Base-by-base conservation (phyloP, 2,888 invertebrate genomes). In the Pandemis corylana region DNA sequence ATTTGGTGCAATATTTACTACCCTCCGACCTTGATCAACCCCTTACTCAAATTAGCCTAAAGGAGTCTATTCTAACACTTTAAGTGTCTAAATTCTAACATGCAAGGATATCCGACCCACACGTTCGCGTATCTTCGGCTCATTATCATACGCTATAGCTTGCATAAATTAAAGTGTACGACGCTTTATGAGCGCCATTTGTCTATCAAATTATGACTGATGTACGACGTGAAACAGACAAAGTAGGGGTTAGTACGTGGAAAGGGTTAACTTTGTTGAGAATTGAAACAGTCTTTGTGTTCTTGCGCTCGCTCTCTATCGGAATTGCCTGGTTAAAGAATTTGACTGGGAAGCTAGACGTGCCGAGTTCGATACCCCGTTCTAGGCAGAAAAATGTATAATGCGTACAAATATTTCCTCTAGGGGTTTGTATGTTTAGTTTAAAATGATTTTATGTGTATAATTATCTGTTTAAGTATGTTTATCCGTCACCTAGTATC, bases 51-150 rank as follows among this genome's bases (percentile, higher is more conserved):
- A 74, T 74, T 74, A 69, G 44, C 63, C 63, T 63, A 67, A 28
- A 15, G 15, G 28, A 68, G 28, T 64, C 53, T 61, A 61, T 67
- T 51, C 15, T n/a, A n/a, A 36, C 41, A 15, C 51, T 56, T 13
- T n/a, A 44, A 59, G 65, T 51, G 61, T 61, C 63, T 69, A 49
- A 66, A 65, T 71, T 66, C 59, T 15, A 71, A 75, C 82, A 82
- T 83, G 82, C 84, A 78, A 83, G 85, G 85, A 85, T 85, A 84
- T 85, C 84, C 84, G 83, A 80, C 79, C 76, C 72, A 74, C 71
- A 76, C 72, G 72, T 68, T 61, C 68, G 66, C 76, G 72, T 76
- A 78, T 80, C 79, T 78, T 75, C 74, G 71, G 59, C 70, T 78
- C 76, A 81, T 83, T 82, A 81, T 79, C 81, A 77, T 79, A 78